Conservation (phyloP, 2,113 vertebrate species). For the pig (Sus scrofa) region DNA sequence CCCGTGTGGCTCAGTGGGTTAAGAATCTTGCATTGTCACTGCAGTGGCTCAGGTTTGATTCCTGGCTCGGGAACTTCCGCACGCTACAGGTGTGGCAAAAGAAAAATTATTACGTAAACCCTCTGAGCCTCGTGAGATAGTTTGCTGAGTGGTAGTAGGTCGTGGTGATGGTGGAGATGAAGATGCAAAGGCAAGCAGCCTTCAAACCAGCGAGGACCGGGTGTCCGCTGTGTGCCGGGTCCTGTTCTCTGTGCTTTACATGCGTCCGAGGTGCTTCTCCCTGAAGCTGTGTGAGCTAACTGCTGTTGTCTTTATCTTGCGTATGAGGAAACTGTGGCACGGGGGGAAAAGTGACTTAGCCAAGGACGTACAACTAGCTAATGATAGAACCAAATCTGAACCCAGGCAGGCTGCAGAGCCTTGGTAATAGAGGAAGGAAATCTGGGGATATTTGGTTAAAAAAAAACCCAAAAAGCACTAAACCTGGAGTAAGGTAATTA, state of each 20-base stretch:
- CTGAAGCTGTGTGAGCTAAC: neutral
- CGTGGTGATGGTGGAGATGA: neutral
- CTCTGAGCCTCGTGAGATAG: neutral
- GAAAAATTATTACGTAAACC: neutral
- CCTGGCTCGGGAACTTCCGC: no score
- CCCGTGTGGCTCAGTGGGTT: no score
- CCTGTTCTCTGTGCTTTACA: neutral
- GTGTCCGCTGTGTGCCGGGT: neutral
- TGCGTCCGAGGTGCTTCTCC: neutral
- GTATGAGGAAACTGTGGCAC: neutral
- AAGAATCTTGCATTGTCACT: no score
- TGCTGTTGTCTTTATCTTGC: slow-evolving; percentile 51
- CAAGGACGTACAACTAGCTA: neutral
- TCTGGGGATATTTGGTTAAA: slow-evolving; percentile 29
- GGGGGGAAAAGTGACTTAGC: neutral
- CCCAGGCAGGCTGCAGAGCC: neutral
- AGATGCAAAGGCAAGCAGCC: neutral
- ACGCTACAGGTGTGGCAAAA: no score
- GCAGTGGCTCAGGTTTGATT: no score
- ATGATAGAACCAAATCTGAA: slow-evolving; percentile 10
- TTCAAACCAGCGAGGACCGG: neutral
- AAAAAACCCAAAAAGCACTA: neutral
- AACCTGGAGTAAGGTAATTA: neutral
- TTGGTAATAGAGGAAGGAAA: neutral
- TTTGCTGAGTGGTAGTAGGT: neutral